These are phyloP conservation scores for Saimiri boliviensis DNA, from an alignment of 2,113 vertebrate species.

Conservation along the genomic window DNA sequence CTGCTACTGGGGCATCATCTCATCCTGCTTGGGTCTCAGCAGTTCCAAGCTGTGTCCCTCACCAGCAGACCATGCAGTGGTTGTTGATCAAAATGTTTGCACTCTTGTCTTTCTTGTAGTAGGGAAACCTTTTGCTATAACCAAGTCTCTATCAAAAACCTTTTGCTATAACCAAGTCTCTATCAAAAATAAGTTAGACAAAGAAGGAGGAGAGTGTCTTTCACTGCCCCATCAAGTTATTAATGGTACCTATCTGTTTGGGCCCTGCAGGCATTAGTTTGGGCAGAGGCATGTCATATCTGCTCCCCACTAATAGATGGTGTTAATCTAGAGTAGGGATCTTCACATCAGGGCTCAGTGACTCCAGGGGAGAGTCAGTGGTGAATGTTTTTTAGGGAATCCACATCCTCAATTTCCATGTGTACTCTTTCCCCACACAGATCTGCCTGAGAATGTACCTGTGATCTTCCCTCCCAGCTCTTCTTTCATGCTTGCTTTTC, in stretches of 20 bases:
- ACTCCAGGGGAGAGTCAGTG: neutral
- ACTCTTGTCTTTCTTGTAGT: neutral
- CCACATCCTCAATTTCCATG: neutral
- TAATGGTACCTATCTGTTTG: neutral
- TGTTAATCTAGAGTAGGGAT: neutral
- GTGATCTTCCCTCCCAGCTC: neutral
- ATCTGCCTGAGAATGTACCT: accelerated
- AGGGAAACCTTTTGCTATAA: neutral
- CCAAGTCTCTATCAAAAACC: neutral
- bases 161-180: neutral
- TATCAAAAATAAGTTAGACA: neutral
- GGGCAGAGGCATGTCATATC: accelerated
- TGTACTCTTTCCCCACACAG: neutral
- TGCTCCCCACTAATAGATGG: neutral
- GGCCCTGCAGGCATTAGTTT: neutral
- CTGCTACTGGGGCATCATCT: accelerated
- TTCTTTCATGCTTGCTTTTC: neutral
- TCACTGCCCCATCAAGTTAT: accelerated
- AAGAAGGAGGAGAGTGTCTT: neutral
- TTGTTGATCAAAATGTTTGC: neutral
- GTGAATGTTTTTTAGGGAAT: neutral
- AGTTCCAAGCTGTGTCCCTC: accelerated
- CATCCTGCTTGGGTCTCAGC: accelerated
- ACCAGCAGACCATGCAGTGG: accelerated
- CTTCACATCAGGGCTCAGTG: neutral